phyloP scores from a whole-genome alignment of 2,113 vertebrate species.

The Miniopterus natalensis region DNA sequence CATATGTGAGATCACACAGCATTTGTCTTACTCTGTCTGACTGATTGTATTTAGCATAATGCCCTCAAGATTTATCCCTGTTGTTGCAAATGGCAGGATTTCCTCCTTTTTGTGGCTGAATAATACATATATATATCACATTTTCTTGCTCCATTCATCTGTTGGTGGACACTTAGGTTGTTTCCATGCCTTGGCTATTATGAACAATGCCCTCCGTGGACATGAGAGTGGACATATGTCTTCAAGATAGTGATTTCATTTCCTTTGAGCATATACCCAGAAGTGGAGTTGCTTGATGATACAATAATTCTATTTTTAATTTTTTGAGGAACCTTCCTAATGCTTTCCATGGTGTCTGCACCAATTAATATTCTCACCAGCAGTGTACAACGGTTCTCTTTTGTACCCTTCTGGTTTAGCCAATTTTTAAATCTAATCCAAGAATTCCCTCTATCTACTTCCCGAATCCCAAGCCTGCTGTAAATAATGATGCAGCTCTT shows the following conservation, averaged over 20 bases:
- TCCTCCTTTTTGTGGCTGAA: background rate
- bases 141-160: background rate
- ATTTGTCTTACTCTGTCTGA: background rate
- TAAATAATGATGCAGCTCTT: constrained; percentile 43
- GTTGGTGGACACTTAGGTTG: background rate
- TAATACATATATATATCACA: background rate
- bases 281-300: background rate
- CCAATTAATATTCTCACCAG: background rate
- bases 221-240: background rate
- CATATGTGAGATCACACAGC: background rate
- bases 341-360: background rate
- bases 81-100: background rate
- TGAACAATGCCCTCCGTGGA: background rate
- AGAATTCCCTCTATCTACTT: background rate
- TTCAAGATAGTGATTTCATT: constrained; percentile 2
- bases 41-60: constrained; percentile 8
- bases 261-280: background rate
- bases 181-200: background rate
- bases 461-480: background rate
- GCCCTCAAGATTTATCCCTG: background rate
- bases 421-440: background rate
- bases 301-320: background rate
- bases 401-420: background rate
- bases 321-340: background rate
- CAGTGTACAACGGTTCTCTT: background rate